phyloP scores from a whole-genome alignment of 2,888 invertebrate species.

The Drosophila lacicola region DNA sequence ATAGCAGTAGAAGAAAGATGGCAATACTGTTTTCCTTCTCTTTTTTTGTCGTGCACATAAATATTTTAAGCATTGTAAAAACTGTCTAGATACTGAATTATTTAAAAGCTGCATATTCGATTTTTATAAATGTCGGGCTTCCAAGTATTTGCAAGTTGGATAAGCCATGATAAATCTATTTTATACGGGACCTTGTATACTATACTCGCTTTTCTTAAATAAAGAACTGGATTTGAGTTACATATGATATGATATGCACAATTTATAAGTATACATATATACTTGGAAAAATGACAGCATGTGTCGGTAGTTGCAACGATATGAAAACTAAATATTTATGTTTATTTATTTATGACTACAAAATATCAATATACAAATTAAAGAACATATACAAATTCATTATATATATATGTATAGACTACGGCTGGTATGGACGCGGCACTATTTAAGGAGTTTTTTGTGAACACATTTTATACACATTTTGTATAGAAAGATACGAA shows the following conservation, averaged over 20 bases:
- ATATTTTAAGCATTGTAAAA: neutral
- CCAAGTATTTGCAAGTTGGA: too few relatives aligned
- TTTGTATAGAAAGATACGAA: conserved; percentile 31
- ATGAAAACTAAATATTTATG: conserved; percentile 54
- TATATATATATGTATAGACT: conserved; percentile 63
- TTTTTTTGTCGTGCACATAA: neutral
- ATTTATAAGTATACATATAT: neutral
- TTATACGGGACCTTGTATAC: neutral
- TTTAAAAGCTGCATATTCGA: too few relatives aligned
- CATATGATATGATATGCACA: neutral
- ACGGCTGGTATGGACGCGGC: conserved; percentile 63
- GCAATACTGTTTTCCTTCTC: neutral
- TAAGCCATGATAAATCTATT: neutral
- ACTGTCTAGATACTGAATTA: too few relatives aligned
- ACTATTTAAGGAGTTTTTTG: conserved; percentile 59
- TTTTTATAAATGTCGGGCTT: too few relatives aligned
- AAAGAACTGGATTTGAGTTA: neutral
- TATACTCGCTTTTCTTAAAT: neutral
- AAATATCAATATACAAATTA: conserved; percentile 80
- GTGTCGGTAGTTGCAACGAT: conserved; percentile 7
- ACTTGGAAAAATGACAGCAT: neutral
- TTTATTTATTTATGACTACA: conserved; percentile 74
- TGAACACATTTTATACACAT: conserved; percentile 59
- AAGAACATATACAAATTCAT: conserved; percentile 76
- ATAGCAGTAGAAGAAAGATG: neutral